Conservation (phyloP, 1,140 invertebrate genomes). For the Pachypeltis micranthus region DNA sequence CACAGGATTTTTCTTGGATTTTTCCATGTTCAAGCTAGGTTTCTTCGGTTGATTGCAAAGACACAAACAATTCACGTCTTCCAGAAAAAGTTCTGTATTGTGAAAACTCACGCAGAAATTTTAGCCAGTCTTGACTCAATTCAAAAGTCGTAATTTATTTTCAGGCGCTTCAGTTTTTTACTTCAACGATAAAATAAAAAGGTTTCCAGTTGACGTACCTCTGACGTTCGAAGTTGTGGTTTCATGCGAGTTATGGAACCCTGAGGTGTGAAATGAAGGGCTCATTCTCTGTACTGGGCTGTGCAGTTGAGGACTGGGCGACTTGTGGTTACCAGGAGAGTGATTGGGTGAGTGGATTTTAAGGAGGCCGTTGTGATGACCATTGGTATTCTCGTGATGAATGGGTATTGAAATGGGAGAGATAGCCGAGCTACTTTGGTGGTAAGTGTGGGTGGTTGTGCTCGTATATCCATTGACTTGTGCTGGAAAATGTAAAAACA, state of each 20-base stretch:
- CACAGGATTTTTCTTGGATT: too few species aligned
- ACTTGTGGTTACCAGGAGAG: slow-evolving; percentile 20
- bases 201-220: slow-evolving; percentile 31
- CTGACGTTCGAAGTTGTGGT: slow-evolving; percentile 56
- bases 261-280: slow-evolving; percentile 27
- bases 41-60: too few species aligned
- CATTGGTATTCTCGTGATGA: slow-evolving; percentile 4
- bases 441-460: slow-evolving; percentile 3
- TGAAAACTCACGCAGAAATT: too few species aligned
- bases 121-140: too few species aligned
- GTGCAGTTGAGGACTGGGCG: slow-evolving; percentile 20
- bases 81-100: too few species aligned
- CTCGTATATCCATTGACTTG: slow-evolving; percentile 18
- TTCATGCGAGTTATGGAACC: slow-evolving; percentile 30
- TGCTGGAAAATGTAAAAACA: too few species aligned
- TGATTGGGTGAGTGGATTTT: slow-evolving; percentile 21
- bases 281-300: slow-evolving; percentile 17
- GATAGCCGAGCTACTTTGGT: slow-evolving; percentile 4
- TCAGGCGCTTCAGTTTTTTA: too few species aligned
- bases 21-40: too few species aligned
- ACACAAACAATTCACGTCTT: too few species aligned
- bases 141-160: too few species aligned
- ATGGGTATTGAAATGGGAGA: slow-evolving; percentile 19
- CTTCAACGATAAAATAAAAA: too few species aligned
- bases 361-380: slow-evolving; percentile 14